Evolutionary conservation across 2,888 invertebrate genomes (phyloP).

Genomic region (Dryococelus australis): DNA sequence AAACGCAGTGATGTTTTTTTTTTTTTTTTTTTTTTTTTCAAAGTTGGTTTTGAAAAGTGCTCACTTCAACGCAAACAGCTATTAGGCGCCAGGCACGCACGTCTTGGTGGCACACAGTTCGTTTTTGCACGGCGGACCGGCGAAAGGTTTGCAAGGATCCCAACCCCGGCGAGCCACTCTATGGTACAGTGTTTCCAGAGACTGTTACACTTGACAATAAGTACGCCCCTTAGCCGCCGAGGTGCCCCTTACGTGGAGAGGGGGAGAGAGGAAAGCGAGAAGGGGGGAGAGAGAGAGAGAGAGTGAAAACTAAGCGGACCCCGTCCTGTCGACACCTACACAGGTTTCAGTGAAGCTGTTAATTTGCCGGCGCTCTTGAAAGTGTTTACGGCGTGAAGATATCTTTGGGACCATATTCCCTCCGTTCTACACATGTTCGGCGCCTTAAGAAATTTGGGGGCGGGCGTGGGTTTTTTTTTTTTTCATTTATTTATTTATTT

Average conservation of each 20-base stretch:
- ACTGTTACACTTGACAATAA: conserved; percentile 5
- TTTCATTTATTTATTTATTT: too few species aligned
- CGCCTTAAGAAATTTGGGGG: not conserved
- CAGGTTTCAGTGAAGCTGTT: not conserved
- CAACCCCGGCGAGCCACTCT: not conserved
- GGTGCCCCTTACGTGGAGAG: not conserved
- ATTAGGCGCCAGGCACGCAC: too few species aligned
- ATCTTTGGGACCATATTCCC: not conserved
- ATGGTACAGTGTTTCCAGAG: not conserved
- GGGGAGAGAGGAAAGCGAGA: not conserved
- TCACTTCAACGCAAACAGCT: too few species aligned
- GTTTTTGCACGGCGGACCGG: not conserved
- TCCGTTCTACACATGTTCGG: not conserved
- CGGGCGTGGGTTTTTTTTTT: too few species aligned
- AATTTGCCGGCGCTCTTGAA: not conserved
- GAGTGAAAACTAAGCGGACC: not conserved
- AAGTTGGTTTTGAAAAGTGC: too few species aligned
- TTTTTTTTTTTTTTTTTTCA: too few species aligned
- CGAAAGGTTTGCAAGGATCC: not conserved
- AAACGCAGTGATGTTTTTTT: too few species aligned
- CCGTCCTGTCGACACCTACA: not conserved
- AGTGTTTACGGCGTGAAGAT: not conserved
- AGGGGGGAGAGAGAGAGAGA: not conserved
- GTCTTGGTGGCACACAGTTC: not conserved
- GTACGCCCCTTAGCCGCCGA: not conserved